Evolutionary conservation across 1,140 invertebrate genomes (phyloP), one percentile per base, ranked within the genome.

Genomic region (Caerostris extrusa): DNA sequence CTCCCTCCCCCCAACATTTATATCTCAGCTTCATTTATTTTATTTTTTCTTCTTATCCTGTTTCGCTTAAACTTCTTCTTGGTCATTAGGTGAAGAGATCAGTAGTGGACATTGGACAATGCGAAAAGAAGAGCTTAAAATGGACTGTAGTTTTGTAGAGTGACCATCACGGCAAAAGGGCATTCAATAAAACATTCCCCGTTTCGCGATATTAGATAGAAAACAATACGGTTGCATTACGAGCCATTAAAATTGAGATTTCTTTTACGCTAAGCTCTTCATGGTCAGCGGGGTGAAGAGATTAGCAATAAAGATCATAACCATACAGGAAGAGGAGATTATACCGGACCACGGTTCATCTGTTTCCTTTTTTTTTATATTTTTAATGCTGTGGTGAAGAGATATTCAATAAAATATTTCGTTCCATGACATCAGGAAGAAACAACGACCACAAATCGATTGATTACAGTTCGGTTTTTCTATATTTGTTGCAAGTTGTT

Each of bases 11-110:
- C 34, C 8, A 10, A 34, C 34, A 34, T 2, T 34, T 34, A 34
- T 34, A 34, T 34, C 34, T 34, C 34, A 34, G 34, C 34, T 34
- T 34, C 34, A 34, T 34, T 34, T 34, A 0, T 34, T 34, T 34
- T 34, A 34, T 34, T 34, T 34, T 34, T 34, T 34, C 34, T 34
- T 34, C 34, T 34, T 34, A 34, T 34, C 34, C 55, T 85, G 19
- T 85, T 85, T 53, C 64, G 50, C 34, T 64, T n/a, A 56, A 67
- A 87, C 64, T 34, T 34, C 87, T 55, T 19, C 64, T 69, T 89
- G 87, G 87, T 34, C 67, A 89, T 34, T 50, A 89, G 87, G 64
- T 69, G 50, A 67, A 69, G 34, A 89, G 53, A 89, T 89, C 1
- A 71, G n/a, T 19, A 19, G 57, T 60, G 61, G 71, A 53, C 34